A percentile compares a stretch with the other conserved stretches of the same genome.
phyloP scores from a whole-genome alignment of 2,113 vertebrate species.

The Propithecus coquereli region DNA sequence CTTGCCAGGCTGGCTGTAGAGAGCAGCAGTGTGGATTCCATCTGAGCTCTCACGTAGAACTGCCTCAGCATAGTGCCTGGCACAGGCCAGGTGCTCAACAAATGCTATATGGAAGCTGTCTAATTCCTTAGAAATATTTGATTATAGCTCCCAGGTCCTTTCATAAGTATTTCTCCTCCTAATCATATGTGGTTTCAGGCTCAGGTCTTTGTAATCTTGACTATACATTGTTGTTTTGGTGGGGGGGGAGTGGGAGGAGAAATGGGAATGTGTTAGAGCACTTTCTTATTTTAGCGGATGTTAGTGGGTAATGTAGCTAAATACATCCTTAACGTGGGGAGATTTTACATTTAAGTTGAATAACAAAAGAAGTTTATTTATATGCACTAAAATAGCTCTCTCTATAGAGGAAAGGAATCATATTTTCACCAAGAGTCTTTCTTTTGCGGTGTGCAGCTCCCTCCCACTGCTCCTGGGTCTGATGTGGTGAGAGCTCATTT shows the following conservation, averaged over 20 bases:
- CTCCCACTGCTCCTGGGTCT: background rate
- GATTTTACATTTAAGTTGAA: background rate
- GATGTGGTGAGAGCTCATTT: background rate
- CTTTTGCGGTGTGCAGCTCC: background rate
- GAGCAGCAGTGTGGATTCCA: rapidly evolving
- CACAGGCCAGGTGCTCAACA: background rate
- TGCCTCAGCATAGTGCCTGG: background rate
- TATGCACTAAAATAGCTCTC: background rate
- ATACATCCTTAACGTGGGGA: background rate
- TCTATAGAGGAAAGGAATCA: background rate
- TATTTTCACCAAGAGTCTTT: background rate
- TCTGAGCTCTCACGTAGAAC: background rate
- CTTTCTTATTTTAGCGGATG: background rate
- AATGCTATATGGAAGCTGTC: background rate
- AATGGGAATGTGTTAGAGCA: background rate
- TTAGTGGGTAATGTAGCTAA: background rate
- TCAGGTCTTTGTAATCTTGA: background rate
- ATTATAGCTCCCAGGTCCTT: background rate
- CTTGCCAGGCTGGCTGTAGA: rapidly evolving
- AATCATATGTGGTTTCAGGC: background rate
- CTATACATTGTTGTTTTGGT: background rate
- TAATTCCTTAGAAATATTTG: background rate
- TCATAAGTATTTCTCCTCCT: background rate
- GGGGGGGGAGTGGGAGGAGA: rapidly evolving
- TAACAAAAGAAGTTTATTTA: background rate